Percentiles rank a stretch among this genome's conserved stretches.
Evolutionary conservation across 2,888 invertebrate species (phyloP).

Genomic region (Drosophila aldrichi): DNA sequence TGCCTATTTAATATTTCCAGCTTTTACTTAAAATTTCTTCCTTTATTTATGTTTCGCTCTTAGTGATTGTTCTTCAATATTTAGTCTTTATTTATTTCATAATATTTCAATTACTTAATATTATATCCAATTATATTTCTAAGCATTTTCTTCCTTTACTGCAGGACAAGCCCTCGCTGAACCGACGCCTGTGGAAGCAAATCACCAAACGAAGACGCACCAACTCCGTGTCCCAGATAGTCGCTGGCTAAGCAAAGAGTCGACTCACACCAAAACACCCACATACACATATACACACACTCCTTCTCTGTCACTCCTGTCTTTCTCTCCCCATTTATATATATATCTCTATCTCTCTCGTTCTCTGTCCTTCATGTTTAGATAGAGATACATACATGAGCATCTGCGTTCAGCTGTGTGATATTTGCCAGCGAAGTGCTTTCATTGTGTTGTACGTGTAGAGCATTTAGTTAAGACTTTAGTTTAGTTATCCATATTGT

Average conservation of each 20-base stretch:
- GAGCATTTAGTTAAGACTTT: conserved; percentile 41
- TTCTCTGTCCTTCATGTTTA: conserved; percentile 7
- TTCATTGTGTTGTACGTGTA: conserved; percentile 35
- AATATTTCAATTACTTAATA: neutral
- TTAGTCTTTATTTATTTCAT: neutral
- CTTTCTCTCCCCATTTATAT: neutral
- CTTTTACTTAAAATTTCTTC: neutral
- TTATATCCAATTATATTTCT: neutral
- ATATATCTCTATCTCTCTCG: neutral
- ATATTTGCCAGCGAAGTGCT: conserved; percentile 45
- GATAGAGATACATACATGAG: conserved; percentile 12
- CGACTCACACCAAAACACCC: conserved; percentile 6
- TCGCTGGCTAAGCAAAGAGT: conserved; percentile 76
- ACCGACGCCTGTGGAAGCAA: conserved; percentile 93
- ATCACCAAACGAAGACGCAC: conserved; percentile 90
- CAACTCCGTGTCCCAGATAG: conserved; percentile 84
- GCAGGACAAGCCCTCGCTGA: conserved; percentile 91
- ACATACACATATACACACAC: neutral
- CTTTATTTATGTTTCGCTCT: neutral
- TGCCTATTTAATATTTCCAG: neutral
- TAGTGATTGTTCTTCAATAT: too few relatives aligned
- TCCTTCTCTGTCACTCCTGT: neutral
- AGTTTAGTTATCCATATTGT: conserved; percentile 24
- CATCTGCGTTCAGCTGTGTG: conserved; percentile 35
- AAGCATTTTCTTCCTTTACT: neutral